A percentile compares a stretch with the other conserved stretches of the same genome.
phyloP scores from a whole-genome alignment of 2,888 invertebrate species.

The Crematogaster levior region DNA sequence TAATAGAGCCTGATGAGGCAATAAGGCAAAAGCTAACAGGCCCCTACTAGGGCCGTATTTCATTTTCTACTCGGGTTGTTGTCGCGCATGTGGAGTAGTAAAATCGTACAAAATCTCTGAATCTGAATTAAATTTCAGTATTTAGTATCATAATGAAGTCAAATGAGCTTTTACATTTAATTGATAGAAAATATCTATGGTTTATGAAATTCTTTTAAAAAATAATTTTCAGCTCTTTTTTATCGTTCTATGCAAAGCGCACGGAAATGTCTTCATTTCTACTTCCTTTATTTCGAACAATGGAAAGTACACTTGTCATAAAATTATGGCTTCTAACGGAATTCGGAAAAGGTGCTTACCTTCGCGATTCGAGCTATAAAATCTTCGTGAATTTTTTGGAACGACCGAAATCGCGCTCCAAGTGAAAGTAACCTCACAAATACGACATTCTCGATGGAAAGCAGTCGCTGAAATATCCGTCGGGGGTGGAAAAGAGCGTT shows the following conservation, averaged over 20 bases:
- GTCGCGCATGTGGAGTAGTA: no score
- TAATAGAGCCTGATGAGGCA: no score
- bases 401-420: constrained; percentile 22
- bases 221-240: no score
- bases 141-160: no score
- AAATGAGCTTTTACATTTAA: no score
- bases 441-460: constrained; percentile 45
- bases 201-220: neutral
- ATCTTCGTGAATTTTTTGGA: constrained; percentile 7
- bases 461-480: constrained; percentile 9
- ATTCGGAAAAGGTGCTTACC: neutral
- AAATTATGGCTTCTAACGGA: neutral
- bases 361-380: constrained; percentile 1
- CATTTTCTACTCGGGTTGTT: no score
- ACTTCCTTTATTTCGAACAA: neutral
- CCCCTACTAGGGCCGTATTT: no score
- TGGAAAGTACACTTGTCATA: neutral
- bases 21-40: no score
- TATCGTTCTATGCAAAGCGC: neutral
- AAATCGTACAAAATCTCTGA: no score
- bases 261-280: neutral
- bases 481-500: constrained; percentile 55
- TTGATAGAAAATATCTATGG: no score
- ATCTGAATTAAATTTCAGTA: no score
- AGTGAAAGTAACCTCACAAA: constrained; percentile 33